Base-by-base conservation (phyloP, 1,140 invertebrate species). In the Bombus pyrosoma region DNA sequence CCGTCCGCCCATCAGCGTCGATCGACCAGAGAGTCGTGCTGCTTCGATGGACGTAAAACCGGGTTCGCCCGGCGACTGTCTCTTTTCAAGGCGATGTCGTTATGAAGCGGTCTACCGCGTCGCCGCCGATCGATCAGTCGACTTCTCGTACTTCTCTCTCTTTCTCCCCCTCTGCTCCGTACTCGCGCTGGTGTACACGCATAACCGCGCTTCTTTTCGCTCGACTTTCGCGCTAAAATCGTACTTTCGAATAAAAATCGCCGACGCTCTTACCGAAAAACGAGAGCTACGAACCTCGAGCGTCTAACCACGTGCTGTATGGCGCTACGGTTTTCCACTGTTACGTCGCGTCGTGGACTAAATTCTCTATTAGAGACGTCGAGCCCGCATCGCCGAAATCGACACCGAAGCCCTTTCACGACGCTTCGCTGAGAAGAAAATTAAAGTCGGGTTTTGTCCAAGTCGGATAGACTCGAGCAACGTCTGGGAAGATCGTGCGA, bases 81-180 rank as follows among this genome's bases (percentile, higher is more conserved):
- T 69, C 57, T 69, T 64, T 87, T 69, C 84, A 81, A 64, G 62
- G 41, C 69, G 39, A 73, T 81, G 85, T 81, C 85, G 87, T 74
- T 84, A 73, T 66, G 77, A 59, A 85, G 57, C 53, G 28, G 28
- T 62, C 85, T 62, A 78, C 81, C 66, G 72, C 66, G 62, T 73
- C 66, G 78, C 18, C 73, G 83, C 69, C 88, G 86, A 90, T 90
- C 88, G 89, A 90, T 90, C 85, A 81, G 22, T 62, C 69, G 32
- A 64, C 71, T 81, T 68, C 59, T 59, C 47, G n/a, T 71, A 28
- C 53, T 68, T 64, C 73, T 68, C 79, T 81, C 41, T 66, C 22
- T 57, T 57, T 66, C 68, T 72, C 32, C 64, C 39, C 37, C 59
- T 47, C 22, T 28, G 41, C 62, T 22, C 18, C 3, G 25, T 22